Evolutionary conservation across 2,888 invertebrate genomes (phyloP), one percentile per base, ranked within the genome.

Genomic region (Molorchus minor): DNA sequence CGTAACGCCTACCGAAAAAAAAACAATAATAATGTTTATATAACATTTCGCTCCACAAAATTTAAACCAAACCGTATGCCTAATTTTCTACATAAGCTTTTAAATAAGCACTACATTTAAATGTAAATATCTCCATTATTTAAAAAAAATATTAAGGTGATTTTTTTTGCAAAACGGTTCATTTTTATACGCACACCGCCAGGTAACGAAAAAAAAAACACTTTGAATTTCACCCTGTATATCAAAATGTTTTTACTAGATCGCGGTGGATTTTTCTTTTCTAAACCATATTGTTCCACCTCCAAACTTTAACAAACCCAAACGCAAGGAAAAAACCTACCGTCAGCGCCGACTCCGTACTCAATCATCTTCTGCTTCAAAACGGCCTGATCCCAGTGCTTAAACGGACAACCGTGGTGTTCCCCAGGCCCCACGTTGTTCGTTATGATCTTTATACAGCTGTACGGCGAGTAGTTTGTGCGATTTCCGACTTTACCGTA

Each of bases 401-500:
- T 90, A 77, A 91, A 99, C 0, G 98, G 98, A 79, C 98, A 99
- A 0, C 98, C 98, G 79, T 97, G 95, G 67, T 88, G 87, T 71
- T 96, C 95, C 2, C 92, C 93, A 1, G 91, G 85, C 0, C 91
- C 92, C 1, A 89, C 86, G 71, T 81, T 83, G 0, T 85, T 84
- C 73, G 85, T 89, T 57, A 99, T 97, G 62, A 99, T 92, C 81
- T 92, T 95, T 71, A 91, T 83, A 80, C 99, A 99, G 71, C 94
- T 94, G 73, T 91, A 92, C 0, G 98, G 95, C 0, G 93, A 88
- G 76, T 95, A 98, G 77, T 93, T 92, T 2, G 87, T 87, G 78
- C 92, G 88, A 69, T 91, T 93, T 1, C 99, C 99, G 2, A 94
- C 97, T 82, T 96, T 94, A 17, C 99, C 99, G 82, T 94, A 99